Evolutionary conservation across 2,888 invertebrate species (phyloP).

Genomic region (Spodoptera littoralis): DNA sequence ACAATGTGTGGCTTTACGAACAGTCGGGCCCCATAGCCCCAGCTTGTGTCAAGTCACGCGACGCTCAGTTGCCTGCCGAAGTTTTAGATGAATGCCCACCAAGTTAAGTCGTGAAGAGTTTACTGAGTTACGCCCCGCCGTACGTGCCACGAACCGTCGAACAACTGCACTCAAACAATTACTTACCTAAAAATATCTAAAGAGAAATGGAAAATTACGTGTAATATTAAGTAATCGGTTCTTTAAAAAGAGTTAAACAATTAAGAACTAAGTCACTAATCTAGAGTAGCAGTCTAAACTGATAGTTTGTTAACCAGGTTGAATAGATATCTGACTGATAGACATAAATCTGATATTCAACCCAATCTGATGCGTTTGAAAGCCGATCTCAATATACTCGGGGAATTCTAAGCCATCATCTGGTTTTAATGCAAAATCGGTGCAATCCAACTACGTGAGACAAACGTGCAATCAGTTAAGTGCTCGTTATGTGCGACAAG

Average conservation of each 20-base stretch:
- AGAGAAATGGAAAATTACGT: slow-evolving; percentile 3
- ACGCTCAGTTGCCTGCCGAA: slow-evolving; percentile 76
- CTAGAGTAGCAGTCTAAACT: too few relatives aligned
- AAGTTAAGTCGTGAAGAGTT: slow-evolving; percentile 76
- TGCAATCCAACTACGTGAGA: slow-evolving; percentile 36
- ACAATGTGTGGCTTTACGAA: slow-evolving; percentile 33
- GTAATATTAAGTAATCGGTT: not conserved
- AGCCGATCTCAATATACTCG: slow-evolving; percentile 1
- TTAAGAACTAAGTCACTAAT: too few relatives aligned
- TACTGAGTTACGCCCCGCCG: slow-evolving; percentile 68
- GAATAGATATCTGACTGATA: not conserved
- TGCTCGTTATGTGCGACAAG: slow-evolving; percentile 35
- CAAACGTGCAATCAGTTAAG: slow-evolving; percentile 49
- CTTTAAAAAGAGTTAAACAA: not conserved
- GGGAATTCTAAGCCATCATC: slow-evolving; percentile 11
- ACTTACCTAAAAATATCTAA: slow-evolving; percentile 15
- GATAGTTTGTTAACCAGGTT: too few relatives aligned
- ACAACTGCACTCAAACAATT: slow-evolving; percentile 68
- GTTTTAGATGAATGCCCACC: slow-evolving; percentile 82
- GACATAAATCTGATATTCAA: slow-evolving; percentile 8
- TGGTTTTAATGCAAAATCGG: slow-evolving; percentile 27
- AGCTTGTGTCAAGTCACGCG: slow-evolving; percentile 65
- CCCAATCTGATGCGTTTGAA: slow-evolving; percentile 1
- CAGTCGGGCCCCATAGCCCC: slow-evolving; percentile 50
- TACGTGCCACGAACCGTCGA: slow-evolving; percentile 61